Evolutionary conservation across 2,797 vertebrate species (phyloP).

Genomic region (Catamblyrhynchus diadema): DNA sequence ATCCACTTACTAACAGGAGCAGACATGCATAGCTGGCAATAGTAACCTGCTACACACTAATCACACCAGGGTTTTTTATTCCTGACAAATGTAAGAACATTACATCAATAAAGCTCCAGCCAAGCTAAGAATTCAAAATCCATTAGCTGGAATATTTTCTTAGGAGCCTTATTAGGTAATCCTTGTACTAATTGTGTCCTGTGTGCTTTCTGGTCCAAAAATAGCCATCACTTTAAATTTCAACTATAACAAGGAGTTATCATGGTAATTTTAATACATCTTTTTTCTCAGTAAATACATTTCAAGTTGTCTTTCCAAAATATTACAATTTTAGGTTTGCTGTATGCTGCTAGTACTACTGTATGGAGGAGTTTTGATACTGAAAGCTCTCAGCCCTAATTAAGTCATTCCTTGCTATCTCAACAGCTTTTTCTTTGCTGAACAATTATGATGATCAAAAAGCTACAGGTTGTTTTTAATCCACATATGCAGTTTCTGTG

Average conservation of each 20-base stretch:
- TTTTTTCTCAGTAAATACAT: neutral
- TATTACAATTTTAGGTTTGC: neutral
- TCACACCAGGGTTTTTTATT: neutral
- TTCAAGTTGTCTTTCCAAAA: neutral
- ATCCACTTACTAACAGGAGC: neutral
- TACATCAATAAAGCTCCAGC: conserved; percentile 15
- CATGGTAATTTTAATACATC: neutral
- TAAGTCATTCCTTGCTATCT: neutral
- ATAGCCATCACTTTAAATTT: conserved; percentile 11
- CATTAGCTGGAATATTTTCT: conserved; percentile 55
- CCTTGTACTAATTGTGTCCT: conserved; percentile 41
- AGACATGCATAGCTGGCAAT: neutral
- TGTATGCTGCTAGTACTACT: neutral
- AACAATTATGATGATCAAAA: neutral
- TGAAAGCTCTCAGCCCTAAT: neutral
- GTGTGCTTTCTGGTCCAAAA: conserved; percentile 27
- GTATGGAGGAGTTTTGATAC: neutral
- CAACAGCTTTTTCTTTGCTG: neutral
- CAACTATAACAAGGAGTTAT: neutral
- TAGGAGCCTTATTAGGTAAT: conserved; percentile 39
- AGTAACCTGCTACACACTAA: neutral
- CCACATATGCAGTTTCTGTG: neutral
- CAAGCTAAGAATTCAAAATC: conserved; percentile 56
- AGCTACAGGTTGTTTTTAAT: neutral
- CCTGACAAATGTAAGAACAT: conserved; percentile 22